A percentile compares a stretch with the other conserved stretches of the same genome.
These are phyloP conservation scores for Cryptocephalus moraei DNA, from an alignment of 2,888 invertebrate species.

Conservation along the genomic window DNA sequence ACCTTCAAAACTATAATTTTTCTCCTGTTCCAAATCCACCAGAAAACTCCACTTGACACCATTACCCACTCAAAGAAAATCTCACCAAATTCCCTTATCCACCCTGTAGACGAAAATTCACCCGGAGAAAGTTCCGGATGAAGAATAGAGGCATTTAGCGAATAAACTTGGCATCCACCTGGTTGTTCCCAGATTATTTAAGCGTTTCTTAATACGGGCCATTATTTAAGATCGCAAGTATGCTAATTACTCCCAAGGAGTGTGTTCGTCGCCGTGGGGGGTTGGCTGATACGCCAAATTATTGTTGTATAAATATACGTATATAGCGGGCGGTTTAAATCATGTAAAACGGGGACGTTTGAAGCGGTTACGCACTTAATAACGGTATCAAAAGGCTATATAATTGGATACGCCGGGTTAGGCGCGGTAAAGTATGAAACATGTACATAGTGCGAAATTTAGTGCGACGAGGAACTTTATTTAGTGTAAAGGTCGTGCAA, in stretches of 20 bases:
- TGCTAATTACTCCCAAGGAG: conserved; percentile 31
- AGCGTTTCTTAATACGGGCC: conserved; percentile 41
- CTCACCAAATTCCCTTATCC: neutral
- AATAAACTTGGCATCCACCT: conserved; percentile 39
- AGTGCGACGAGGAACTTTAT: too few relatives aligned
- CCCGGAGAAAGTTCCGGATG: conserved; percentile 25
- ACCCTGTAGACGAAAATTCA: conserved; percentile 3
- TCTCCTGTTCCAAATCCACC: too few relatives aligned
- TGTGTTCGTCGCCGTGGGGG: conserved; percentile 20
- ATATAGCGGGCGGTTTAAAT: too few relatives aligned
- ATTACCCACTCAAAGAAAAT: neutral
- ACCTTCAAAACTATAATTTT: too few relatives aligned
- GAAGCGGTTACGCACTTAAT: too few relatives aligned
- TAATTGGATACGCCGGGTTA: too few relatives aligned
- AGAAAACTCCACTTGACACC: too few relatives aligned
- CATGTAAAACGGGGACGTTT: too few relatives aligned
- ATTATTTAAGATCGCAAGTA: conserved; percentile 39
- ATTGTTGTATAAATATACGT: conserved; percentile 16
- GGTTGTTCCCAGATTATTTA: conserved; percentile 42
- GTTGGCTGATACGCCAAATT: conserved; percentile 24
- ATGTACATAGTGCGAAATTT: too few relatives aligned
- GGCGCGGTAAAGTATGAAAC: too few relatives aligned
- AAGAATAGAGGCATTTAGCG: conserved; percentile 36
- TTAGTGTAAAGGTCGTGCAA: too few relatives aligned
- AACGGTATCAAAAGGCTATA: too few relatives aligned